These are phyloP conservation scores for Nautilus pompilius DNA, from an alignment of 1,140 invertebrate species.

Conservation along the genomic window DNA sequence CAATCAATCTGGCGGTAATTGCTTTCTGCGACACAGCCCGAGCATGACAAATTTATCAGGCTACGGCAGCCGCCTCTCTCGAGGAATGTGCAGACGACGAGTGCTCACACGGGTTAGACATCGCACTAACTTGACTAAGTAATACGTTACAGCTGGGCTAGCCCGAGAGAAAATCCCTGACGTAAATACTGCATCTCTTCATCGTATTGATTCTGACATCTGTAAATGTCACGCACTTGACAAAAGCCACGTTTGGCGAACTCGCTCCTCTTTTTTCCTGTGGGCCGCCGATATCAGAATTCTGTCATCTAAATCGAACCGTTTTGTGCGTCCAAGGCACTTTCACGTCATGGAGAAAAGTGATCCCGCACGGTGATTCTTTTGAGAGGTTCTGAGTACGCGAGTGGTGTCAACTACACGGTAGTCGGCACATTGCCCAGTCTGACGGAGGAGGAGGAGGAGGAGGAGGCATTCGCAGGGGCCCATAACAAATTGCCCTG, in stretches of 20 bases:
- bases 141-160: neutral
- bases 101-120: too few species aligned
- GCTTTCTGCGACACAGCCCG: slow-evolving; percentile 8
- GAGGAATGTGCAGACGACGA: slow-evolving; percentile 3
- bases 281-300: too few species aligned
- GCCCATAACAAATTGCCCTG: too few species aligned
- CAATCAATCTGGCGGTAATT: slow-evolving; percentile 13
- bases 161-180: neutral
- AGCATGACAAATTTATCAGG: neutral
- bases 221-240: slow-evolving; percentile 11
- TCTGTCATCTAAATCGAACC: too few species aligned
- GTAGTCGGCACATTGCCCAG: slow-evolving; percentile 1
- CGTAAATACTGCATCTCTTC: slow-evolving; percentile 2
- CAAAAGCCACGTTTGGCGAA: slow-evolving; percentile 5
- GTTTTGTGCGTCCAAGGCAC: too few species aligned
- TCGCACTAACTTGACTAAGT: neutral
- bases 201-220: slow-evolving; percentile 8
- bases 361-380: neutral
- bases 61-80: neutral
- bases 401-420: neutral
- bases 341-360: too few species aligned
- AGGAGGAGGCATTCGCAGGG: too few species aligned
- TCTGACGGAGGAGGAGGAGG: too few species aligned
- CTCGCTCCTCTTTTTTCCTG: neutral
- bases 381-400: neutral